These are phyloP conservation scores for Chrysomallon squamiferum DNA, from an alignment of 1,140 invertebrate species.

Conservation along the genomic window DNA sequence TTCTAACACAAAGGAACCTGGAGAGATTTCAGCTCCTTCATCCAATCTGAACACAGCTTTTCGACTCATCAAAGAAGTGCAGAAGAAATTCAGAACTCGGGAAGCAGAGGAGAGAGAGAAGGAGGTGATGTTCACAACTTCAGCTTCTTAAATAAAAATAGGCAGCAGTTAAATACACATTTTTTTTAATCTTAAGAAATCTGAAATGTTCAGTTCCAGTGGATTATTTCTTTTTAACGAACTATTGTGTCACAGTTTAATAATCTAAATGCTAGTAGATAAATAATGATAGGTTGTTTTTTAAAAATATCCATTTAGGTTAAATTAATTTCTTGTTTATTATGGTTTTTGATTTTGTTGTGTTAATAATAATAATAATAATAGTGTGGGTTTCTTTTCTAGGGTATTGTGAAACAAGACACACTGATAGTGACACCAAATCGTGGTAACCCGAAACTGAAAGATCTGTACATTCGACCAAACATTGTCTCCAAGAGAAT, in stretches of 20 bases:
- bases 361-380: too few species aligned
- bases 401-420: constrained; percentile 94
- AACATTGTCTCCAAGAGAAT: constrained; percentile 99
- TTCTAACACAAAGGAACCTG: constrained; percentile 97
- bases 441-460: constrained; percentile 97
- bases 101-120: constrained; percentile 99
- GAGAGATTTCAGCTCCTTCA: constrained; percentile 93
- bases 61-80: constrained; percentile 97
- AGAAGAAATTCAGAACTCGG: constrained; percentile 97
- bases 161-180: background rate
- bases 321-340: too few species aligned
- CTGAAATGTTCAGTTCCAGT: too few species aligned
- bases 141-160: background rate
- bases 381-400: constrained; percentile 26
- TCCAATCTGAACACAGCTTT: constrained; percentile 96
- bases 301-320: too few species aligned
- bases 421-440: constrained; percentile 88
- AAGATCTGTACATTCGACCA: constrained; percentile 97
- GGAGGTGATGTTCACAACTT: constrained; percentile 67
- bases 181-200: background rate
- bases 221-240: too few species aligned
- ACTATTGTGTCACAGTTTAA: too few species aligned
- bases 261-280: too few species aligned
- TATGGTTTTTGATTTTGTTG: too few species aligned
- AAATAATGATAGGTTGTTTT: too few species aligned